Evolutionary conservation across 2,888 invertebrate genomes (phyloP).

Genomic region (Drosophila tanythrix): DNA sequence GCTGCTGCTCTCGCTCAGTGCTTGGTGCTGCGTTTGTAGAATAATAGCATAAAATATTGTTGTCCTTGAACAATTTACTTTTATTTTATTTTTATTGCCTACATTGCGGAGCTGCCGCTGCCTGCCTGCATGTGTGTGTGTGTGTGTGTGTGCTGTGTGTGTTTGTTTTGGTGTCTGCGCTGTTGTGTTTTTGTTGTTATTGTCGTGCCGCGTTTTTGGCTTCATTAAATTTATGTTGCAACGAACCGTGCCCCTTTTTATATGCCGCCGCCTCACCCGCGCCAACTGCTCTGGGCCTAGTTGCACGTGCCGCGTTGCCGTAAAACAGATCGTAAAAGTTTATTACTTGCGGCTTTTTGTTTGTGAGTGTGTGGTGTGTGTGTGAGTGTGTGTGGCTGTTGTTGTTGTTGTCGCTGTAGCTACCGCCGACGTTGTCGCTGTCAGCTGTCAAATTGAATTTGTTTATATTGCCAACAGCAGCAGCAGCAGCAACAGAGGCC

Average conservation of each 20-base stretch:
- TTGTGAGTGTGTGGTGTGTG: conserved; percentile 50
- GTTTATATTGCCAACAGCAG: conserved; percentile 79
- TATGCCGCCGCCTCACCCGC: conserved; percentile 5
- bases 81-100: conserved; percentile 81
- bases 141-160: conserved; percentile 30
- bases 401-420: conserved; percentile 36
- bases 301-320: conserved; percentile 83
- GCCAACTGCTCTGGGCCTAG: conserved; percentile 70
- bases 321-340: conserved; percentile 85
- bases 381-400: conserved; percentile 35
- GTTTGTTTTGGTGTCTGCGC: conserved; percentile 67
- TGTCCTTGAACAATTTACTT: conserved; percentile 83
- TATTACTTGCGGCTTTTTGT: conserved; percentile 82
- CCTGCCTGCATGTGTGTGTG: conserved; percentile 36
- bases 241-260: conserved; percentile 40
- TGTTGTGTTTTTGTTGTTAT: conserved; percentile 62
- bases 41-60: conserved; percentile 80
- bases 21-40: conserved; percentile 56
- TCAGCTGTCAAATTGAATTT: conserved; percentile 84
- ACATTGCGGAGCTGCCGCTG: conserved; percentile 57
- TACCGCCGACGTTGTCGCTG: conserved; percentile 59
- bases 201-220: conserved; percentile 66
- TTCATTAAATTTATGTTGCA: conserved; percentile 82
- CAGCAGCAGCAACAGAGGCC: conserved; percentile 38
- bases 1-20: conserved; percentile 10